phyloP scores from a whole-genome alignment of 2,888 invertebrate species.

The Luffia ferchaultella region DNA sequence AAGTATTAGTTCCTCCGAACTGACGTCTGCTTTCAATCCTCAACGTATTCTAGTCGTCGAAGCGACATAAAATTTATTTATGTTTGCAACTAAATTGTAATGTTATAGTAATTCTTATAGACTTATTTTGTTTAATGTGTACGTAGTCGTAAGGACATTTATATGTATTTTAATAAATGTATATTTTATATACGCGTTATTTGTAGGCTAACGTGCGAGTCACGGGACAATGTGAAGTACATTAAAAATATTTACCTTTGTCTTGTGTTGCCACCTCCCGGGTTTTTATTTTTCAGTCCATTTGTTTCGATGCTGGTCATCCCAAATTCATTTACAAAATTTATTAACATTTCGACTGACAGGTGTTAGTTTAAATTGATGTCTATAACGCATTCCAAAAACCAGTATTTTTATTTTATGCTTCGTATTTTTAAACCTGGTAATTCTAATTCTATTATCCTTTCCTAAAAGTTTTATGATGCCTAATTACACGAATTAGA shows the following conservation, averaged over 20 bases:
- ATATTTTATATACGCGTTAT: conserved; percentile 47
- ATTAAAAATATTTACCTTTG: conserved; percentile 28
- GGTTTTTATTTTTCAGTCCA: conserved; percentile 16
- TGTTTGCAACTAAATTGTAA: conserved; percentile 57
- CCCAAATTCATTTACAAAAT: conserved; percentile 10
- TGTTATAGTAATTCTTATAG: conserved; percentile 35
- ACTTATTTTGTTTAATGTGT: conserved; percentile 30
- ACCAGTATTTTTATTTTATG: conserved; percentile 34
- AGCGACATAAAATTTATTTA: conserved; percentile 49
- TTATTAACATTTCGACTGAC: neutral
- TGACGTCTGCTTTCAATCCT: conserved; percentile 62
- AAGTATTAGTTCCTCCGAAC: conserved; percentile 42
- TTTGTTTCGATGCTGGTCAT: conserved; percentile 42
- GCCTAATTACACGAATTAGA: neutral
- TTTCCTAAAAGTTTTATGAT: neutral
- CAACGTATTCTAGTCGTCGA: conserved; percentile 64
- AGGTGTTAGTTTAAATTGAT: conserved; percentile 21
- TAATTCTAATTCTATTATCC: neutral
- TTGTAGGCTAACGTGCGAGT: conserved; percentile 21
- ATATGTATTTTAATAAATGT: conserved; percentile 40
- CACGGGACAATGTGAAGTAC: conserved; percentile 44
- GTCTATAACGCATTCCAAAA: conserved; percentile 53
- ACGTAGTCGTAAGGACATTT: conserved; percentile 43
- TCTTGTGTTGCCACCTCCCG: conserved; percentile 41
- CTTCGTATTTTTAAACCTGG: conserved; percentile 3